Base-by-base conservation (phyloP, 2,113 vertebrate species). In the Microtus montanus region DNA sequence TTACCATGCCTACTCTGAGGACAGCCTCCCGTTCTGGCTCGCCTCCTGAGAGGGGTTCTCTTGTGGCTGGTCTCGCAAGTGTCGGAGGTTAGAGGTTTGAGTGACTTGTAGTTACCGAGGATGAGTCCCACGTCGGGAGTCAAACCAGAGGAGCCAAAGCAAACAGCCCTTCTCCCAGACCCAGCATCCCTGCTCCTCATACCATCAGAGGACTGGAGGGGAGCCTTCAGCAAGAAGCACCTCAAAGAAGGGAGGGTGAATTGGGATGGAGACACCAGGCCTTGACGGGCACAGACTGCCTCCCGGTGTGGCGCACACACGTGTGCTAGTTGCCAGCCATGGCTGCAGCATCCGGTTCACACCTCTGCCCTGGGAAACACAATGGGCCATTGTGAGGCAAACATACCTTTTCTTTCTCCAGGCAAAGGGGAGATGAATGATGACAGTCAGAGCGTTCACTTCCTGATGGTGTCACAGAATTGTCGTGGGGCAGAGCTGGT, bases 301-400 rank as follows among this genome's bases (percentile, higher is more conserved):
- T 44, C 80, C 63, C 24, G 5, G 24, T 14, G 80, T n/a, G 38
- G 54, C 2, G 4, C 14, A 41, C 54, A 41, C 24, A 10, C 38
- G 54, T 4, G 4, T 24, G n/a, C 7, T 13, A 14, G 35, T 41
- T 41, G 24, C 80, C n/a, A 63, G 58, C 80, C 58, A 41, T 66
- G 61, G 17, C 61, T 33, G 5, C 0, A 5, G 19, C 3, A n/a
- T 19, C 54, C 20, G 22, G 3, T 14, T 35, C 3, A 0, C 61
- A 47, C 52, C 28, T 33, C 83, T 77, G 92, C 84, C 47, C 17
- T 5, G 1, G 0, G 30, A 38, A 44, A 12, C 20, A 38, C 61
- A 17, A 10, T 4, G 17, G 24, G 14, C 58, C 4, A 1, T 7
- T 41, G 33, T 49, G 30, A 77, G 9, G 64, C 68, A 66, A 63